Evolutionary conservation across 1,140 invertebrate species (phyloP).

Genomic region (Formica selysi): DNA sequence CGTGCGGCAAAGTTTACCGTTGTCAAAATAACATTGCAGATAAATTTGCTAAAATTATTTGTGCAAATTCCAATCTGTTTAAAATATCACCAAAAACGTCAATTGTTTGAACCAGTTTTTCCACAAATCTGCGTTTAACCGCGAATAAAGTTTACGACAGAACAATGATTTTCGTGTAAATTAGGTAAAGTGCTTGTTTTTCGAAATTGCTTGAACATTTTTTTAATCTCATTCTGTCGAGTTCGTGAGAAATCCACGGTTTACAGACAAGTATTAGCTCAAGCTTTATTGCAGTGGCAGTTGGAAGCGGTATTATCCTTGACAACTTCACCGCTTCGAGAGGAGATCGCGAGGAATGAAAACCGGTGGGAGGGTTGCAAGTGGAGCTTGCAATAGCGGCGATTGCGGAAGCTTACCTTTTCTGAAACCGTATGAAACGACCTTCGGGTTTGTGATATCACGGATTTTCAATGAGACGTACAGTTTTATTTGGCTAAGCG

Average conservation of each 20-base stretch:
- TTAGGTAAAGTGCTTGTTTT: neutral
- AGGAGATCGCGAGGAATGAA: constrained; percentile 49
- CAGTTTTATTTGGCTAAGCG: neutral
- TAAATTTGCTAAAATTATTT: too few species aligned
- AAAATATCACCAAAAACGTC: too few species aligned
- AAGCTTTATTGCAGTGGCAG: constrained; percentile 58
- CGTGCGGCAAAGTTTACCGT: too few species aligned
- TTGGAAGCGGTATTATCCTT: constrained; percentile 61
- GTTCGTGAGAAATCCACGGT: constrained; percentile 41
- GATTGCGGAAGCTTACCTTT: constrained; percentile 51
- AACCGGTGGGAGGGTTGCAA: constrained; percentile 18
- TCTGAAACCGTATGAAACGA: constrained; percentile 30
- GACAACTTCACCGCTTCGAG: constrained; percentile 60
- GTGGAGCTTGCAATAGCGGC: constrained; percentile 41
- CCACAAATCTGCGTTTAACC: too few species aligned
- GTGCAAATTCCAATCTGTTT: too few species aligned
- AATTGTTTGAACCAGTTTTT: too few species aligned
- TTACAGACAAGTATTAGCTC: constrained; percentile 52
- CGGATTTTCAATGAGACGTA: constrained; percentile 31
- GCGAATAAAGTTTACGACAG: too few species aligned
- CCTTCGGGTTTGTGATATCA: constrained; percentile 24
- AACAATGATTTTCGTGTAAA: too few species aligned
- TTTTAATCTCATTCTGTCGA: constrained; percentile 35
- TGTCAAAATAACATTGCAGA: too few species aligned
- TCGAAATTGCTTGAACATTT: constrained; percentile 18